A percentile compares a stretch with the other conserved stretches of the same genome.
Conservation (phyloP, 2,888 invertebrate genomes). For the Clunio marinus region DNA sequence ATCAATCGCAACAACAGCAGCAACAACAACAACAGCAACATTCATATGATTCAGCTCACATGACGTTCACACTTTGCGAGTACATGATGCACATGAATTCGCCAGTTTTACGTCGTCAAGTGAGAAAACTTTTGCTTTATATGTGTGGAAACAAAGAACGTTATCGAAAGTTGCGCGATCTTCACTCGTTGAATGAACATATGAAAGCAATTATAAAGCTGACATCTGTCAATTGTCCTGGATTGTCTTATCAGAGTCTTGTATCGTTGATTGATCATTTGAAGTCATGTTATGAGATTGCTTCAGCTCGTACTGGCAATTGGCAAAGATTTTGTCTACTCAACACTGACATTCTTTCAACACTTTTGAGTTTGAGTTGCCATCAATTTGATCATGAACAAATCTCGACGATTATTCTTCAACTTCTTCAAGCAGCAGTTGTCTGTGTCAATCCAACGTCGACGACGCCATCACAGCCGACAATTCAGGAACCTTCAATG, state of each 20-base stretch:
- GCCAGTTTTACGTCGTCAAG: conserved; percentile 76
- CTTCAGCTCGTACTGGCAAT: conserved; percentile 83
- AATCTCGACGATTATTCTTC: conserved; percentile 85
- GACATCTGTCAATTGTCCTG: conserved; percentile 44
- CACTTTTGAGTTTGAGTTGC: conserved; percentile 79
- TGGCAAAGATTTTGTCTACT: conserved; percentile 87
- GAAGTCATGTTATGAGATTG: conserved; percentile 90
- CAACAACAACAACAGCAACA: conserved; percentile 42
- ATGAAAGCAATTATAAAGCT: conserved; percentile 65
- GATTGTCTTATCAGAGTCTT: conserved; percentile 82
- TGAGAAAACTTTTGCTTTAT: conserved; percentile 83
- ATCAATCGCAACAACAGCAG: conserved; percentile 43
- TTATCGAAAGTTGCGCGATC: conserved; percentile 88
- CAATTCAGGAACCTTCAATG: conserved; percentile 25
- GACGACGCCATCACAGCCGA: too few species aligned
- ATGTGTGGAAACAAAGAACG: conserved; percentile 95
- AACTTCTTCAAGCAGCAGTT: conserved; percentile 83
- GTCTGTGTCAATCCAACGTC: conserved; percentile 56
- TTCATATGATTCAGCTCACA: conserved; percentile 50
- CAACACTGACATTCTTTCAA: conserved; percentile 69
- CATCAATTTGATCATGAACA: conserved; percentile 73
- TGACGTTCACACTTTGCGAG: conserved; percentile 73
- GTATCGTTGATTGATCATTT: conserved; percentile 92
- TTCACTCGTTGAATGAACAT: conserved; percentile 87
- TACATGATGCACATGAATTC: conserved; percentile 94